Percentiles rank a stretch among this genome's conserved stretches.
Conservation (phyloP, 2,888 invertebrate genomes). For the Cantharis rufa region DNA sequence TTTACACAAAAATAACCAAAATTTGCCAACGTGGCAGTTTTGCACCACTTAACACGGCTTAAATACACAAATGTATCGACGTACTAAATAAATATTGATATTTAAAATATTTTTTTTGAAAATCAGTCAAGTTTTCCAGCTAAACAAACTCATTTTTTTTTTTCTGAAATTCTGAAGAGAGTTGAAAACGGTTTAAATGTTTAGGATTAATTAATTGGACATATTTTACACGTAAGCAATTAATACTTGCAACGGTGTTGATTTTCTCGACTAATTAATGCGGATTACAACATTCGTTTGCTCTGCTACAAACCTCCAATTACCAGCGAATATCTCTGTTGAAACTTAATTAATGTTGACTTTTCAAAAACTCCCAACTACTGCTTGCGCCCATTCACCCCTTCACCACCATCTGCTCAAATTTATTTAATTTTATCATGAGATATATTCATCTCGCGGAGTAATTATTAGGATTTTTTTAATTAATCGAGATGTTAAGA, state of each 20-base stretch:
- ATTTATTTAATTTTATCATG: not conserved
- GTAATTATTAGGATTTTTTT: not conserved
- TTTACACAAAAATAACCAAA: too few relatives aligned
- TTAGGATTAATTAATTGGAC: constrained; percentile 22
- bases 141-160: not conserved
- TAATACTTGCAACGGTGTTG: constrained; percentile 42
- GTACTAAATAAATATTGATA: not conserved
- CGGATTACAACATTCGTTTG: constrained; percentile 46
- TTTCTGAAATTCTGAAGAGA: not conserved
- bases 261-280: constrained; percentile 52
- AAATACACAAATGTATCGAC: not conserved
- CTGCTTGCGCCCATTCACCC: constrained; percentile 16
- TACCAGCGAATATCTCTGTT: constrained; percentile 35
- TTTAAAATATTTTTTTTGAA: not conserved
- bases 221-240: constrained; percentile 31
- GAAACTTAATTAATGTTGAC: constrained; percentile 40
- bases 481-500: not conserved
- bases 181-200: not conserved
- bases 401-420: not conserved
- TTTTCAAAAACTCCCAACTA: constrained; percentile 33
- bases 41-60: not conserved
- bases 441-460: not conserved
- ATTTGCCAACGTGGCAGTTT: not conserved
- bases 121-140: not conserved
- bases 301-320: constrained; percentile 35